Base-by-base conservation (phyloP, 2,113 vertebrate genomes). In the Gymnorhina tibicen region DNA sequence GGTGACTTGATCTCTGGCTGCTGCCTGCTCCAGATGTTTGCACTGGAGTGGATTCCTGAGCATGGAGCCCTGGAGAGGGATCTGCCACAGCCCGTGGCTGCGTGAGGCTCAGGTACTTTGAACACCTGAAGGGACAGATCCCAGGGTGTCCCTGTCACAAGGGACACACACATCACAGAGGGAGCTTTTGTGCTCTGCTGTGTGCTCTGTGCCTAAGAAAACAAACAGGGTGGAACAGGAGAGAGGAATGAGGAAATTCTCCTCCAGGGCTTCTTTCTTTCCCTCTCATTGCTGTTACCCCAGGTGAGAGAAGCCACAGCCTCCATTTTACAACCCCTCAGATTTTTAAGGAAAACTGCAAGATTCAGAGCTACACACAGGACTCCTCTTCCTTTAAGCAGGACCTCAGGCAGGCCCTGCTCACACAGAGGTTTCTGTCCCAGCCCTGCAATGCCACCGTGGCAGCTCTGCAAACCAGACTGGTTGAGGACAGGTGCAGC, bases 231-330 rank as follows among this genome's bases (percentile, higher is more conserved):
- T 49, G 83, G 83, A 89, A 93, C 37, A 22, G 76, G n/a, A 81
- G 22, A 70, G 26, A 75, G 53, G 72, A 93, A 93, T 50, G 93
- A 95, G 90, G 90, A 96, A 92, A 72, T 55, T 88, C 50, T 55
- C 74, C 78, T 58, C 41, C 81, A 62, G 35, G 53, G 42, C 56
- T 77, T 26, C 3, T 55, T 87, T 72, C 79, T 78, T 59, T n/a
- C 58, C 44, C 53, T 64, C 74, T 42, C 1, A 2, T 44, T 9
- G 33, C 69, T 49, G 60, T 32, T 10, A 50, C 14, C 53, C 6
- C 62, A 35, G 49, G 49, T 17, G 85, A 77, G 47, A 73, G 42
- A 11, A 92, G n/a, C 33, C 79, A 80, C 53, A 66, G 76, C 13
- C n/a, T 72, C 47, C 60, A 32, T 56, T 92, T 68, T 52, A 60